Percentiles rank a stretch among this genome's conserved stretches.
Evolutionary conservation across 2,113 vertebrate genomes (phyloP).

Genomic region (Megaceryle torquata): DNA sequence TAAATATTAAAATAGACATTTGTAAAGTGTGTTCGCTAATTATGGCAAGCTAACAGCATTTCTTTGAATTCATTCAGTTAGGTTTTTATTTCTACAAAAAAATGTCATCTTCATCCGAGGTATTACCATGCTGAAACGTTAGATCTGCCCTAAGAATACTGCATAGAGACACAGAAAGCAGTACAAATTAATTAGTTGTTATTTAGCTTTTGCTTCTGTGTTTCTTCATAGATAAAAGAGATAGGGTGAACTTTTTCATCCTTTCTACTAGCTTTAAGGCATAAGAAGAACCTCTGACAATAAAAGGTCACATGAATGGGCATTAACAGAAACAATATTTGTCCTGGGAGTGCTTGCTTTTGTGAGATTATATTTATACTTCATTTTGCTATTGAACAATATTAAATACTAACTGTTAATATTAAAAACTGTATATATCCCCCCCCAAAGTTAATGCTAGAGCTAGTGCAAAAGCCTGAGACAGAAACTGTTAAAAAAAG

Average conservation of each 20-base stretch:
- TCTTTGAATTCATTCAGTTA: not conserved
- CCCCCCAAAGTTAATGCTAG: fast-evolving
- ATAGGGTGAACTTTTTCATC: not conserved
- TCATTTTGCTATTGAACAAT: not conserved
- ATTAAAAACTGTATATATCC: not conserved
- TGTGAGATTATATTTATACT: not conserved
- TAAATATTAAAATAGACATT: constrained; percentile 12
- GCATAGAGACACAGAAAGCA: not conserved
- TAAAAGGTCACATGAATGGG: not conserved
- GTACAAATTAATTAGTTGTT: not conserved
- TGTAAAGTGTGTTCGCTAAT: not conserved
- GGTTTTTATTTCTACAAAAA: not conserved
- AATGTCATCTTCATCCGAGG: not conserved
- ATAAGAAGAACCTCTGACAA: not conserved
- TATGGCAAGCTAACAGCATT: not conserved
- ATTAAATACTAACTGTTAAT: not conserved
- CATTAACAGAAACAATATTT: not conserved
- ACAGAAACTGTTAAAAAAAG: not conserved
- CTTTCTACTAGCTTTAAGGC: not conserved
- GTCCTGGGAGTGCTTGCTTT: not conserved
- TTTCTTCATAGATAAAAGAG: constrained; percentile 18
- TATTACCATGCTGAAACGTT: not conserved
- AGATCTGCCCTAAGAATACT: not conserved
- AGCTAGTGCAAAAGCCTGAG: not conserved
- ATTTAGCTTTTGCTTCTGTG: not conserved